Evolutionary conservation across 2,888 invertebrate species (phyloP), one percentile per base, ranked within the genome.

Genomic region (Orthosia incerta): DNA sequence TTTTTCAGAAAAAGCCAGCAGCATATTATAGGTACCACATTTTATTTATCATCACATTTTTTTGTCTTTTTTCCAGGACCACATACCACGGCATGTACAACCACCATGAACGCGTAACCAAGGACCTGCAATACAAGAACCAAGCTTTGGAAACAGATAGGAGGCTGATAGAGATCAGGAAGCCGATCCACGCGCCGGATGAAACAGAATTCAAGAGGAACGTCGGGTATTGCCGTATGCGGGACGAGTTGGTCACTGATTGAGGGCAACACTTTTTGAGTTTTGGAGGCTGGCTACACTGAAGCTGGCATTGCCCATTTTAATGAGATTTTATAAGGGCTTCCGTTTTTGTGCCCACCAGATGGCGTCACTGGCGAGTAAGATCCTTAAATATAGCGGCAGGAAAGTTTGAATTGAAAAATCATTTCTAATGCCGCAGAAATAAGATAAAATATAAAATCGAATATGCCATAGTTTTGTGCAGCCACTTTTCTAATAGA

Each of bases 101-200:
- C 70, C 94, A 96, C 75, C 91, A 94, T 71, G 92, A 94, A 67
- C 96, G 97, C 3, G 97, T 98, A 4, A 97, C 97, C 66, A 97
- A 97, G 26, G 98, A 98, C 89, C 92, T 98, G 83, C 97, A 97
- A 59, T 97, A 98, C 90, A 98, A 98, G 91, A 97, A 97, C 88
- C 98, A 98, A 84, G 97, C 98, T 0, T 92, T 98, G 76, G 98
- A 98, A 95, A 98, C 98, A 0, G 98, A 98, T 89, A 96, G 98
- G 31, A 97, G 98, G 73, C 97, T 98, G 65, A 93, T 98, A 9
- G 98, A 98, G 88, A 97, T 98, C 84, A 96, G 98, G 67, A 93
- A 94, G 56, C 97, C 97, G 1, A 86, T 97, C 23, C 96, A 97
- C 59, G 95, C 94, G 0, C 93, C 96, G 0, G 92, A 95, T 13